Conservation (phyloP, 1,140 invertebrate genomes). For the Calephelis nemesis region DNA sequence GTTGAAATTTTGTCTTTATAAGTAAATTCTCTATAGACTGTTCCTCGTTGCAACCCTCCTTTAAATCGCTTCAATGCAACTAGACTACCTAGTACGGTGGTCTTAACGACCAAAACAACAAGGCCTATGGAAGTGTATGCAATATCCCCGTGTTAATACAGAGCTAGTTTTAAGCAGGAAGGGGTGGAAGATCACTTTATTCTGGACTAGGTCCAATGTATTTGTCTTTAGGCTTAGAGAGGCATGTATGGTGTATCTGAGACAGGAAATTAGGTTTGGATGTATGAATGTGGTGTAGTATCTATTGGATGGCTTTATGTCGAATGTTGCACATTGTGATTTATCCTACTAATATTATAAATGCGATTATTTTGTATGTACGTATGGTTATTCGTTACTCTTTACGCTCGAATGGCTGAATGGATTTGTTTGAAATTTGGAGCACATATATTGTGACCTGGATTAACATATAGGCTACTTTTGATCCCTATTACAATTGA, state of each 20-base stretch:
- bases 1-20: not conserved
- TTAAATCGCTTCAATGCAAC: conserved; percentile 33
- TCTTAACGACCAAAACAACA: conserved; percentile 26
- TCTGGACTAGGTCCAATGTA: conserved; percentile 45
- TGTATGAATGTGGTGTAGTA: conserved; percentile 58
- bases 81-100: conserved; percentile 20
- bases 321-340: conserved; percentile 3
- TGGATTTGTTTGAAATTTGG: too few species aligned
- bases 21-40: conserved; percentile 31
- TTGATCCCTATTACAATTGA: too few species aligned
- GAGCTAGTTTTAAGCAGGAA: conserved; percentile 15
- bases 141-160: conserved; percentile 26
- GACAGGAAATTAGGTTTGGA: conserved; percentile 76
- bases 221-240: conserved; percentile 71
- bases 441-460: too few species aligned
- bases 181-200: conserved; percentile 40
- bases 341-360: too few species aligned
- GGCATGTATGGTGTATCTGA: conserved; percentile 60
- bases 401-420: too few species aligned
- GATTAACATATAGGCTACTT: too few species aligned
- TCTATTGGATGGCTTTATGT: conserved; percentile 43
- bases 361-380: too few species aligned
- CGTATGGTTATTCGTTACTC: too few species aligned
- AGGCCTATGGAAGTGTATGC: conserved; percentile 38
- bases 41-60: conserved; percentile 39